Evolutionary conservation across 1,140 invertebrate genomes (phyloP).

Genomic region (Pseudomyrmex sp.): DNA sequence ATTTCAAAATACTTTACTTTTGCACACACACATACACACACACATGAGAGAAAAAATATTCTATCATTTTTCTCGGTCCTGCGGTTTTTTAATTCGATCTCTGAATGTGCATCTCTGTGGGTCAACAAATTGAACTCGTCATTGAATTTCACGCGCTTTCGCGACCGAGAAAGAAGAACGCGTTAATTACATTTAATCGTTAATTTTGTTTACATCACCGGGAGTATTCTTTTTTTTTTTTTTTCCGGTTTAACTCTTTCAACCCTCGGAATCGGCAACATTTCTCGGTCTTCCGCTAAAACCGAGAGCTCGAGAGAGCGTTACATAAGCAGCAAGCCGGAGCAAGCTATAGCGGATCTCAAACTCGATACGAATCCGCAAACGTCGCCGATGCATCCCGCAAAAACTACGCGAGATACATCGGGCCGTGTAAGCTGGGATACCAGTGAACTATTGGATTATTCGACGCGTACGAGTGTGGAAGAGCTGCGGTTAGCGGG

Average conservation of each 20-base stretch:
- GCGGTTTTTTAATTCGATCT: background rate
- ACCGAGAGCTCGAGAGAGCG: background rate
- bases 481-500: constrained; percentile 81
- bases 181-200: too few relatives aligned
- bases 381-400: constrained; percentile 6
- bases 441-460: constrained; percentile 81
- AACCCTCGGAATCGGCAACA: constrained; percentile 63
- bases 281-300: constrained; percentile 78
- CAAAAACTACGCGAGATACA: constrained; percentile 45
- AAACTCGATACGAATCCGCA: constrained; percentile 44
- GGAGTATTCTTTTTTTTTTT: too few relatives aligned
- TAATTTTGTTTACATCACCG: background rate
- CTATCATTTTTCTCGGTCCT: background rate
- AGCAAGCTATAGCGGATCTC: background rate
- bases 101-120: background rate
- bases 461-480: constrained; percentile 75
- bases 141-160: background rate
- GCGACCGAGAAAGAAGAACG: too few relatives aligned
- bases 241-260: background rate
- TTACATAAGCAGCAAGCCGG: constrained; percentile 65
- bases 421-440: constrained; percentile 32
- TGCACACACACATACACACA: background rate
- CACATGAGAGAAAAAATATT: constrained; percentile 4
- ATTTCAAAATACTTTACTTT: constrained; percentile 11
- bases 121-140: background rate